phyloP scores from a whole-genome alignment of 1,140 invertebrate genomes.

The Heliconius himera region DNA sequence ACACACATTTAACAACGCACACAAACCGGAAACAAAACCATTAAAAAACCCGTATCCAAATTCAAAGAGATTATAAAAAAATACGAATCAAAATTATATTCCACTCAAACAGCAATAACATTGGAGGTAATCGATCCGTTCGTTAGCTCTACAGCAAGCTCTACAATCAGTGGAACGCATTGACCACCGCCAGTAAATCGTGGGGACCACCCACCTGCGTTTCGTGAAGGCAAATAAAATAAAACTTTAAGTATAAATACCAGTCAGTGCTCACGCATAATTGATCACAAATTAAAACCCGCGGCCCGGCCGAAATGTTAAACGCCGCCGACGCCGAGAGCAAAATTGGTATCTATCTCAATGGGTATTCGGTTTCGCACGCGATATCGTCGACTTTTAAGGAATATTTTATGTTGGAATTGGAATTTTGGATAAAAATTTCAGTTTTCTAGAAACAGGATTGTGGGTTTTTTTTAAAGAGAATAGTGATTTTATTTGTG shows the following conservation, averaged over 20 bases:
- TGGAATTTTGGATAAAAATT: background rate
- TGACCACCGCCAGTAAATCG: slow-evolving; percentile 69
- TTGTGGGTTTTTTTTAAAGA: background rate
- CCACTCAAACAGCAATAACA: slow-evolving; percentile 38
- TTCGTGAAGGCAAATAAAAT: slow-evolving; percentile 77
- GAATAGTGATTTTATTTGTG: background rate
- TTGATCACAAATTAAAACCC: slow-evolving; percentile 82
- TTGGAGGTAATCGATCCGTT: slow-evolving; percentile 42
- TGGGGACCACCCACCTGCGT: slow-evolving; percentile 76
- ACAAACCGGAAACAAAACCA: slow-evolving; percentile 18
- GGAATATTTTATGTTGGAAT: background rate
- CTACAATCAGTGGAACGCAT: slow-evolving; percentile 74
- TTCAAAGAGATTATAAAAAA: slow-evolving; percentile 34
- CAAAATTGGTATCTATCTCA: slow-evolving; percentile 61
- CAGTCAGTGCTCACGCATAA: slow-evolving; percentile 78
- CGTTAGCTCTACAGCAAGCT: slow-evolving; percentile 54
- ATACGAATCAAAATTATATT: slow-evolving; percentile 39
- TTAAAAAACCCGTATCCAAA: slow-evolving; percentile 26
- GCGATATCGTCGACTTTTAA: slow-evolving; percentile 11
- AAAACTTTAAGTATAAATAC: slow-evolving; percentile 78
- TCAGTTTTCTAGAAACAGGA: background rate
- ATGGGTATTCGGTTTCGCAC: slow-evolving; percentile 35
- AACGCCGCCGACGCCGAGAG: slow-evolving; percentile 72
- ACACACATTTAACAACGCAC: background rate
- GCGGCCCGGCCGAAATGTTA: slow-evolving; percentile 73